Base-by-base conservation (phyloP, 2,113 vertebrate species). In the Perccottus glenii region DNA sequence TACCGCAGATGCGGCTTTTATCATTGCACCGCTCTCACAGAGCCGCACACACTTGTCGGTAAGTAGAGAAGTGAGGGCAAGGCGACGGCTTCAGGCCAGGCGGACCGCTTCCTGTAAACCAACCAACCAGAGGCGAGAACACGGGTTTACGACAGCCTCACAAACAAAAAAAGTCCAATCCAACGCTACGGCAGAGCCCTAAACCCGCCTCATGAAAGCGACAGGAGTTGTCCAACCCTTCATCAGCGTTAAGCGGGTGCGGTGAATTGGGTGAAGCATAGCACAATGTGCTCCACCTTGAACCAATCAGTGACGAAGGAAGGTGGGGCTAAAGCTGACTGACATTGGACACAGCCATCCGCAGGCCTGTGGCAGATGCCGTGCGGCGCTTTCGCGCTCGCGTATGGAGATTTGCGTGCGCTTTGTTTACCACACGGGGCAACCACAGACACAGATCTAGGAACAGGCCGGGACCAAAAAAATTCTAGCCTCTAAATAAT, bases 1-100 rank as follows among this genome's bases (percentile, higher is more conserved):
- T 85, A 85, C 88, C 84, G 91, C 91, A 91, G 90, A 93, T 91
- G 92, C 91, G 90, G 91, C 84, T 93, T 91, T 93, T 91, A 89
- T 87, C 92, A 91, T 89, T 74, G 87, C 89, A 91, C 65, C 83
- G 88, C 85, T 90, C 80, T 60, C 80, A 74, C 84, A 52, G 66
- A 89, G 88, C 89, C 88, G 87, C 92, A 88, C 88, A 85, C 87
- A 87, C 89, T 84, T 70, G 84, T 83, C 82, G 52, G 38, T 82
- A 80, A 75, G 89, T 46, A 67, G 81, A 77, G 77, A 70, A 82
- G 78, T 88, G 83, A 70, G 89, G 91, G 91, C 89, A 88, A 40
- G 33, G 33, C 62, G 46, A 4, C 65, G 78, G 74, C 91, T 87
- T 92, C 91, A 81, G 55, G 6, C 42, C 6, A 3, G 33, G 52